These are phyloP conservation scores for Gymnosoma rotundatum DNA, from an alignment of 2,888 invertebrate species.

Conservation along the genomic window DNA sequence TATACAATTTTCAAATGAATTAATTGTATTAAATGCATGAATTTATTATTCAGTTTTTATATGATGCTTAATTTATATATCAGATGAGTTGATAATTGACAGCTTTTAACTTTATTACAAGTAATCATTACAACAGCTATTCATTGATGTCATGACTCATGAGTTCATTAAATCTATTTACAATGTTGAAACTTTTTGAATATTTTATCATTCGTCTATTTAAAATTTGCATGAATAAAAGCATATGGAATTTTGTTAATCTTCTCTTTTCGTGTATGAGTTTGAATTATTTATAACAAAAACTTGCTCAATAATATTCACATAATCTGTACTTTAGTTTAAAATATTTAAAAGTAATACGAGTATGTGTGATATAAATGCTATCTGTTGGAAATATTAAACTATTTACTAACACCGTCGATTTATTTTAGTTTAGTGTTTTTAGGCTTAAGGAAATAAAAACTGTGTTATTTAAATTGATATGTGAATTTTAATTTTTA, in stretches of 20 bases:
- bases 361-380: too few species aligned
- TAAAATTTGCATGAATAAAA: too few species aligned
- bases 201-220: background rate
- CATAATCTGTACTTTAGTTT: too few species aligned
- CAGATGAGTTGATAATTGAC: conserved; percentile 39
- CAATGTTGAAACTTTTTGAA: conserved; percentile 4
- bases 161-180: conserved; percentile 14
- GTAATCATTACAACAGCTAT: background rate
- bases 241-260: too few species aligned
- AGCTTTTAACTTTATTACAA: conserved; percentile 18
- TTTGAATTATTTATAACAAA: too few species aligned
- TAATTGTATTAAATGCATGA: background rate
- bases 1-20: too few species aligned
- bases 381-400: too few species aligned
- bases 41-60: background rate
- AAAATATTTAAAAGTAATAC: too few species aligned
- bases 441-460: background rate
- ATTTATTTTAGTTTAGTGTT: too few species aligned
- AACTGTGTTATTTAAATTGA: conserved; percentile 31
- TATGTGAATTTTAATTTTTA: conserved; percentile 29
- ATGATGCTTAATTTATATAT: background rate
- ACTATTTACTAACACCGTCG: background rate
- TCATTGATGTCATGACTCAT: background rate
- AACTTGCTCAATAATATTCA: too few species aligned
- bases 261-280: too few species aligned